Evolutionary conservation across 2,888 invertebrate genomes (phyloP), one percentile per base, ranked within the genome.

Genomic region (Parnassius glacialis): DNA sequence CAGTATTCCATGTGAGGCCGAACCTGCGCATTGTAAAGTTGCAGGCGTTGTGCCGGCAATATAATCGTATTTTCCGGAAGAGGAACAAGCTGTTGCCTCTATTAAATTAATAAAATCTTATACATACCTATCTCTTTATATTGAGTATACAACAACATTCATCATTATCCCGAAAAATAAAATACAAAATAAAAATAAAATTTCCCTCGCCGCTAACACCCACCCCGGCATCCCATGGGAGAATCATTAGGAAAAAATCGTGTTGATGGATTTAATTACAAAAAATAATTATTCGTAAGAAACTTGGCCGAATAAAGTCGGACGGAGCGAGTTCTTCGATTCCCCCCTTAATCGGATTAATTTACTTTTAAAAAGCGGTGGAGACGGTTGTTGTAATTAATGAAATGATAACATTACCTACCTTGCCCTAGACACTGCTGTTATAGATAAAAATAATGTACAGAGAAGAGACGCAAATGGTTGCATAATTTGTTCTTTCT

Each of bases 251-350:
- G 88, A 91, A 90, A 90, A 91, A 91, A 90, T 91, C 90, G 90
- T 90, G 90, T 91, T 91, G 90, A 91, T 90, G 91, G 91, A 91
- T 91, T 91, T 91, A 91, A 91, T 91, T 91, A 90, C 90, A 90
- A 91, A 90, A 90, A 90, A 91, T 91, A 90, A 91, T 91, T 90
- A 91, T 90, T 89, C 86, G 78, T 85, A 88, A 90, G 90, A 90
- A 90, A 90, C 84, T 90, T 90, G 83, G 76, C 85, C 87, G 89
- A 90, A 90, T 90, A 89, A 90, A 90, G 88, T 90, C 81, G 87
- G 86, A 85, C 84, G 84, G 84, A 88, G 90, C 85, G 88, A 86
- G 89, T 90, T 90, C 90, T 87, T 87, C 88, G 86, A 88, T 87
- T 89, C 87, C 87, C 85, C 86, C 90, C 86, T 82, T 90, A 90